Evolutionary conservation across 2,113 vertebrate species (phyloP), one percentile per base, ranked within the genome.

Genomic region (Menidia beryllina): DNA sequence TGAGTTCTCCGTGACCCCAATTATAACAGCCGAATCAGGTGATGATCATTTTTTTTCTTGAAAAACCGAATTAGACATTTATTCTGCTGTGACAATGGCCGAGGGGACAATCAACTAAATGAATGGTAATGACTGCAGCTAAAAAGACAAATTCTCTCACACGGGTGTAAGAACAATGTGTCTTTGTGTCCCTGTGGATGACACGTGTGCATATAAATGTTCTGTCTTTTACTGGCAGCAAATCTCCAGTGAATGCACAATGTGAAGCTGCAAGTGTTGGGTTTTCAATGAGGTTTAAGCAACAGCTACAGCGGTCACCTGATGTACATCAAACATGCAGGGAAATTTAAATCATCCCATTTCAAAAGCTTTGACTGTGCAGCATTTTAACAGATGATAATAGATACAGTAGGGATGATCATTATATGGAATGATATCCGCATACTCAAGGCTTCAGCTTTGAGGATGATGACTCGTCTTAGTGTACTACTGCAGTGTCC

Each of bases 1-100:
- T 84, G 83, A 64, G 74, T 84, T 82, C 84, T 86, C 72, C 84
- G 88, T 88, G 84, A 89, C 84, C 84, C 79, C 81, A 88, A 88
- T 91, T 89, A 91, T 77, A 86, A 72, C 59, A 74, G 60, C 54
- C 36, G 47, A 36, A 88, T 70, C 60, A 53, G 68, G 62, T 74
- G 66, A 81, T 79, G 68, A 79, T 70, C 19, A n/a, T n/a, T n/a
- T 61, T 79, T 82, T 81, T 80, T 81, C 45, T 65, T 45, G 21
- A 30, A 17, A 39, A 67, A 47, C 24, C 23, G 10, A 61, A 50
- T 63, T 15, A 41, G 50, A 76, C 15, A 14, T 61, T 45, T 24
- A 25, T 36, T 78, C 20, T 54, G 57, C 64, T 60, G 26, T 51
- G 38, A 72, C 39, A 14, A 39, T 63, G 52, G 50, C 21, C 58